Conservation (phyloP, 2,797 vertebrate species). For the Hemitrygon akajei region DNA sequence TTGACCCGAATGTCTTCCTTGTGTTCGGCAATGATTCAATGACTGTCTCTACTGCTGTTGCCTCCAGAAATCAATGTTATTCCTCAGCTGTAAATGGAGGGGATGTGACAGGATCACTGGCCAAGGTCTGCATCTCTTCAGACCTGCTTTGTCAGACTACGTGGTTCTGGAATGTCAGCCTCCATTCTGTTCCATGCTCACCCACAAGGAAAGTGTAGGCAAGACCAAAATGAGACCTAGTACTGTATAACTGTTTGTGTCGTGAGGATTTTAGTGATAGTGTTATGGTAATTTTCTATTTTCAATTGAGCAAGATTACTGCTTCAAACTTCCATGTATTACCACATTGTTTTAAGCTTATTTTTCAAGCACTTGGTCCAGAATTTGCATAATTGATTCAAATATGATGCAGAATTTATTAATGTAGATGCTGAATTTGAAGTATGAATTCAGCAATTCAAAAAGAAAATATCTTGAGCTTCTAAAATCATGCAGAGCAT, state of each 20-base stretch:
- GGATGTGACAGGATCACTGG: background rate
- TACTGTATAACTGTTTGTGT: background rate
- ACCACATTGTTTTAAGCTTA: background rate
- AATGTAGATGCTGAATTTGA: background rate
- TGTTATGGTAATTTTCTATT: background rate
- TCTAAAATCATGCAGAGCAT: background rate
- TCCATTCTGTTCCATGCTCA: background rate
- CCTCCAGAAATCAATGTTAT: background rate
- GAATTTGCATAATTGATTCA: background rate
- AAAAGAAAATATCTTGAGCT: background rate
- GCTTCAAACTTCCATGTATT: background rate
- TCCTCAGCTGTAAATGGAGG: background rate
- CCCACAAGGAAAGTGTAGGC: background rate
- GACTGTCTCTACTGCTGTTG: background rate
- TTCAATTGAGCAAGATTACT: background rate
- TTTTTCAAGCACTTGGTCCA: background rate
- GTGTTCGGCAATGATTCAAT: background rate
- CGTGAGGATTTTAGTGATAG: background rate
- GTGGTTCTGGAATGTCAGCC: background rate
- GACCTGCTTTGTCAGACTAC: background rate
- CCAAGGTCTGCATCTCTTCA: background rate
- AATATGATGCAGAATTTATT: background rate
- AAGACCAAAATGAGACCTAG: background rate
- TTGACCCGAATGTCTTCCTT: too few relatives aligned
- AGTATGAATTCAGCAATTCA: background rate